phyloP scores from a whole-genome alignment of 2,113 vertebrate genomes.

The Columba livia region DNA sequence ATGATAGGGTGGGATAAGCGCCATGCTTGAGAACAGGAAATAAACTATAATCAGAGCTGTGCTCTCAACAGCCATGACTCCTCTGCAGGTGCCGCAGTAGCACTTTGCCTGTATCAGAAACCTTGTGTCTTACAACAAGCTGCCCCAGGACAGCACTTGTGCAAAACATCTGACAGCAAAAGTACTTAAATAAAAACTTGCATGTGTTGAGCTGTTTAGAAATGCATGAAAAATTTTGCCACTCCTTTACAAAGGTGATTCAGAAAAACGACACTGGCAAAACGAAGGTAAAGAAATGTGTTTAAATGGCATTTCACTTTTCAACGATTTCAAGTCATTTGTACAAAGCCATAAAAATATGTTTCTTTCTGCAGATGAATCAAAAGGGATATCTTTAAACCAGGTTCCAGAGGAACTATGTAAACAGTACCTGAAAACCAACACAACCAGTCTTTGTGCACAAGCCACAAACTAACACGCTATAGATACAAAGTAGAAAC shows the following conservation, averaged over 20 bases:
- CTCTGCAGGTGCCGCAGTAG: background rate
- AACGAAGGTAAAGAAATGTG: background rate
- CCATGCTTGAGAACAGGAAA: background rate
- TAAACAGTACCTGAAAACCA: slow-evolving; percentile 49
- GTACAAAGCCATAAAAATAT: background rate
- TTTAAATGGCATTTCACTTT: background rate
- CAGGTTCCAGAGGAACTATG: background rate
- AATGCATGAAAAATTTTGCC: background rate
- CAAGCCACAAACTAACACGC: background rate
- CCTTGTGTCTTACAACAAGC: background rate
- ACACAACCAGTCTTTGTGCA: background rate
- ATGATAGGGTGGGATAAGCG: background rate
- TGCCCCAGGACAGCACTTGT: background rate
- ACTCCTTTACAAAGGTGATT: slow-evolving; percentile 16
- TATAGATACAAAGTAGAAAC: background rate
- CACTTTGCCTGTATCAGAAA: background rate
- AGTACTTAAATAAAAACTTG: slow-evolving; percentile 3
- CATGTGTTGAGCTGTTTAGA: background rate
- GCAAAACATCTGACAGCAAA: background rate
- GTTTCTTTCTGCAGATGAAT: slow-evolving; percentile 60
- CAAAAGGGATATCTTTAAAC: slow-evolving; percentile 12
- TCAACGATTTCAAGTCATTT: background rate
- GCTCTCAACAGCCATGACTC: background rate
- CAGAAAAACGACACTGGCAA: background rate
- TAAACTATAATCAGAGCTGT: background rate